Evolutionary conservation across 53 echinoderm and acorn worm genomes (phyloP).

Genomic region (Mesocentrotus franciscanus): DNA sequence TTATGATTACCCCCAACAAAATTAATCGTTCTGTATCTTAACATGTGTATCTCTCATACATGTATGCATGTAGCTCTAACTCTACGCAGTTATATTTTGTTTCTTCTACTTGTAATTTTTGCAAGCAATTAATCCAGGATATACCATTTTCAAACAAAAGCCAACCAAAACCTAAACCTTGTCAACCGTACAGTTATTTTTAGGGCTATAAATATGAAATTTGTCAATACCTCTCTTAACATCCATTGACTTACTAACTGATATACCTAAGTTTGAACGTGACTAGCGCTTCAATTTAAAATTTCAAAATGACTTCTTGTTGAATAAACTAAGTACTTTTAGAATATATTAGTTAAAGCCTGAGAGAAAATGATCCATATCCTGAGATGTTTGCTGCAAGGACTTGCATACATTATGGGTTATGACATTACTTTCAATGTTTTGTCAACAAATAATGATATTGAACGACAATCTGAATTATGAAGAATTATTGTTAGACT

Average conservation of each 20-base stretch:
- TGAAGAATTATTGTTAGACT: too few species aligned
- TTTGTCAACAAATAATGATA: neutral
- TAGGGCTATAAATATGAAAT: too few species aligned
- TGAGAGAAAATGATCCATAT: neutral
- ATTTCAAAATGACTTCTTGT: too few species aligned
- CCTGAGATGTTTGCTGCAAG: neutral
- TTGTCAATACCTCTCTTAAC: neutral
- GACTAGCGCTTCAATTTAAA: neutral
- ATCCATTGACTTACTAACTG: too few species aligned
- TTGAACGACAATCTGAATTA: too few species aligned
- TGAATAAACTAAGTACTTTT: neutral
- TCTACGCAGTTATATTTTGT: neutral
- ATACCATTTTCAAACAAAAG: too few species aligned
- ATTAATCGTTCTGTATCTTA: too few species aligned
- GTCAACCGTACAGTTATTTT: too few species aligned
- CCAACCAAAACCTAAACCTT: too few species aligned
- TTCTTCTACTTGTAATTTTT: neutral
- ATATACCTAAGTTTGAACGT: neutral
- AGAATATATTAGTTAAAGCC: neutral
- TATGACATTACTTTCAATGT: neutral
- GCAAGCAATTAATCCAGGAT: too few species aligned
- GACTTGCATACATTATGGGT: neutral
- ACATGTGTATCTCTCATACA: neutral
- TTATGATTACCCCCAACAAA: too few species aligned
- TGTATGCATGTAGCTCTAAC: constrained; percentile 16